phyloP scores from a whole-genome alignment of 2,888 invertebrate species.

The Xestobium rufovillosum region DNA sequence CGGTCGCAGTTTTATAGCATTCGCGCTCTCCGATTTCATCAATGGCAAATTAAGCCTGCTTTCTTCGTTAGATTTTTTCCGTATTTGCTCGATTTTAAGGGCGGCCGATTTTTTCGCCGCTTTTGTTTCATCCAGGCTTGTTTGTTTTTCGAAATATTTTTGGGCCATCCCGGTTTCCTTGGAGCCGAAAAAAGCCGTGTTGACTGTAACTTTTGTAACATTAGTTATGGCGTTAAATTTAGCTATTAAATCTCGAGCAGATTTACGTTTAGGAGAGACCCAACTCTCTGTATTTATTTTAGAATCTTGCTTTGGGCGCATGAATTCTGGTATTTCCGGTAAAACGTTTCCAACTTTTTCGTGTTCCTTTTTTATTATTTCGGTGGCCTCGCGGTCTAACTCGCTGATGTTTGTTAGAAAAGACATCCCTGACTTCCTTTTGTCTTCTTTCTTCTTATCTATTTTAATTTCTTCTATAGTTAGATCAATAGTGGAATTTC shows the following conservation, averaged over 20 bases:
- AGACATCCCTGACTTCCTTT: slow-evolving; percentile 52
- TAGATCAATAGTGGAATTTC: slow-evolving; percentile 41
- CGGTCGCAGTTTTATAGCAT: slow-evolving; percentile 30
- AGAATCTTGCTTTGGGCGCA: slow-evolving; percentile 36
- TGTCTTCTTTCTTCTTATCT: slow-evolving; percentile 40
- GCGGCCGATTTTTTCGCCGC: slow-evolving; percentile 30
- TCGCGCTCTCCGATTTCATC: slow-evolving; percentile 41
- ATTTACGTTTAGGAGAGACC: slow-evolving; percentile 36
- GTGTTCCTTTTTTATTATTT: slow-evolving; percentile 57
- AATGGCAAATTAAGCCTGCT: slow-evolving; percentile 25
- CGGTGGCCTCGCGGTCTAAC: slow-evolving; percentile 69
- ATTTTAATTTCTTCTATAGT: slow-evolving; percentile 18
- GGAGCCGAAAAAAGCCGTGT: slow-evolving; percentile 43
- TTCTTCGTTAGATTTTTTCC: slow-evolving; percentile 29
- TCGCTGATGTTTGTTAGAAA: slow-evolving; percentile 70
- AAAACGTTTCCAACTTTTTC: slow-evolving; percentile 26
- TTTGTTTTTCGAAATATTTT: slow-evolving; percentile 34
- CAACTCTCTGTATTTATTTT: slow-evolving; percentile 33
- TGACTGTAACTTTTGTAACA: slow-evolving; percentile 49
- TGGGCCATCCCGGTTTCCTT: slow-evolving; percentile 26
- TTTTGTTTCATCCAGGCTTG: slow-evolving; percentile 28
- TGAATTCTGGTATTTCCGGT: slow-evolving; percentile 38
- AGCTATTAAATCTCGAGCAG: slow-evolving; percentile 51
- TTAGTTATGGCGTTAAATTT: slow-evolving; percentile 57
- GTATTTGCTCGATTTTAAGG: slow-evolving; percentile 33